Conservation (phyloP, 1,140 invertebrate species). For the Contarinia nasturtii region DNA sequence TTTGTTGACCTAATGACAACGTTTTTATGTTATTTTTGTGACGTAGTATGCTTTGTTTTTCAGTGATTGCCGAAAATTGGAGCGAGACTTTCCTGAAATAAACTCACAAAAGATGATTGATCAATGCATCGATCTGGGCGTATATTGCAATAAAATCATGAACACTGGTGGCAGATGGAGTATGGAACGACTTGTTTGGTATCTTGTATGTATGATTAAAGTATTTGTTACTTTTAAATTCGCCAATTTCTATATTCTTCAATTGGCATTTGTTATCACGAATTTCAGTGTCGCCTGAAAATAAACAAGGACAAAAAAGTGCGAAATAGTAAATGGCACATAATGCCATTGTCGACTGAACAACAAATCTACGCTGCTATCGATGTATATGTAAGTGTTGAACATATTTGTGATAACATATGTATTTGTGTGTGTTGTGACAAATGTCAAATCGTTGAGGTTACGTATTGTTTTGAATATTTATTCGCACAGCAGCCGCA, state of each 20-base stretch:
- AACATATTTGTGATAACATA: neutral
- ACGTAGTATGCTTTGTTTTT: slow-evolving; percentile 11
- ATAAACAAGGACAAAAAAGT: slow-evolving; percentile 35
- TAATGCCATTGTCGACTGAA: slow-evolving; percentile 29
- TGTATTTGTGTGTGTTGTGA: no score
- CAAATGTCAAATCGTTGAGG: no score
- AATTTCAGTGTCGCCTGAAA: slow-evolving; percentile 24
- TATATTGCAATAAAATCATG: slow-evolving; percentile 32
- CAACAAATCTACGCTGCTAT: slow-evolving; percentile 41
- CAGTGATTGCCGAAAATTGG: slow-evolving; percentile 40
- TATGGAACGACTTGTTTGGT: slow-evolving; percentile 33
- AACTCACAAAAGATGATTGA: slow-evolving; percentile 27
- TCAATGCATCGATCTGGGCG: slow-evolving; percentile 37
- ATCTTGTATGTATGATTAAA: slow-evolving; percentile 25
- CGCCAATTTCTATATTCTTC: neutral
- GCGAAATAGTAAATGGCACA: slow-evolving; percentile 39
- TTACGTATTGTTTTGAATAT: no score
- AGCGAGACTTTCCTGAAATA: slow-evolving; percentile 36
- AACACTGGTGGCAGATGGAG: slow-evolving; percentile 35
- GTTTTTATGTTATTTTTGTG: no score
- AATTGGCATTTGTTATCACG: no score
- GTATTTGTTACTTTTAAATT: no score
- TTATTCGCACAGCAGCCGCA: no score
- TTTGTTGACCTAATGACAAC: no score
- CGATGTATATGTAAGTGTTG: slow-evolving; percentile 39